Conservation (phyloP, 2,113 vertebrate genomes). For the Oenanthe melanoleuca region DNA sequence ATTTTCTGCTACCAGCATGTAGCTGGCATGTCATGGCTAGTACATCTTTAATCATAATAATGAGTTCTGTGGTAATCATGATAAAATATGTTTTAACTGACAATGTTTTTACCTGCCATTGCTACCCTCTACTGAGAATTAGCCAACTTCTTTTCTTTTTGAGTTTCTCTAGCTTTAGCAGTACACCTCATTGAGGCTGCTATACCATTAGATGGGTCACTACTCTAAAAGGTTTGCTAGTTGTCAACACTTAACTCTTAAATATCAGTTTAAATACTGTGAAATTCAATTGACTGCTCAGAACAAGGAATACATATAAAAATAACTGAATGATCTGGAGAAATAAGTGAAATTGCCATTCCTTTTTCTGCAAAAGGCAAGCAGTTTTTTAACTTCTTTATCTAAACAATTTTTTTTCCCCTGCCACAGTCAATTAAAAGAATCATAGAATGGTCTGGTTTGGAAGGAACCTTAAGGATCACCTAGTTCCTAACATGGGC, state of each 20-base stretch:
- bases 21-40: slow-evolving; percentile 65
- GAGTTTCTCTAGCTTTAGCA: neutral
- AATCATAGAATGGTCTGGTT: neutral
- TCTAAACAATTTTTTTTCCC: neutral
- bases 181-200: neutral
- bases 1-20: slow-evolving; percentile 70
- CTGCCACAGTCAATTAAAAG: neutral
- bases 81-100: slow-evolving; percentile 66
- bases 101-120: slow-evolving; percentile 41
- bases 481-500: neutral
- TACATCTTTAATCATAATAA: slow-evolving; percentile 72
- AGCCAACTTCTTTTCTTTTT: neutral
- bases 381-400: neutral
- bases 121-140: slow-evolving; percentile 26
- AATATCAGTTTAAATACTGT: neutral
- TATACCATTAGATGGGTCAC: neutral
- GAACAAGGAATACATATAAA: neutral
- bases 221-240: neutral
- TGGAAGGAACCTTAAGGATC: neutral
- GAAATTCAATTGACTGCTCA: neutral
- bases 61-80: slow-evolving; percentile 60
- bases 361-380: neutral
- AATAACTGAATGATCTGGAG: neutral
- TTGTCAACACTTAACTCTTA: neutral
- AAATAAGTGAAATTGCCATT: neutral